These are phyloP conservation scores for Halcyon senegalensis DNA, from an alignment of 2,113 vertebrate genomes.

Conservation along the genomic window DNA sequence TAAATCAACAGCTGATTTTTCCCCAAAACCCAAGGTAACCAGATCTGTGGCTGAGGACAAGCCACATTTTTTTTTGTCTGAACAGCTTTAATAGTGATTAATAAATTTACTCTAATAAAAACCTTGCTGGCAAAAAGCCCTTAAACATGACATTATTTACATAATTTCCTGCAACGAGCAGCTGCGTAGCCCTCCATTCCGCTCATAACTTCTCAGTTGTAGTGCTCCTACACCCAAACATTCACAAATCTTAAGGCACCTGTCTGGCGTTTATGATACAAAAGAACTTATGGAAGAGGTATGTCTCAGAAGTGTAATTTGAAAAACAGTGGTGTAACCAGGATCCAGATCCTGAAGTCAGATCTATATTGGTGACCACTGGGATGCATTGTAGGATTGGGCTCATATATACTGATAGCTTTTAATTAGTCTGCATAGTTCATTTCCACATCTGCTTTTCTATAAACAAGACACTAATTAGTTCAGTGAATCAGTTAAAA, in stretches of 20 bases:
- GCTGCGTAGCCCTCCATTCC: conserved; percentile 31
- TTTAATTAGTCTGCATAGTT: conserved; percentile 58
- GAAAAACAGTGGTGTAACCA: not conserved
- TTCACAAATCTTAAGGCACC: conserved; percentile 63
- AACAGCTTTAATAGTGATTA: conserved; percentile 65
- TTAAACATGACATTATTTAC: conserved; percentile 72
- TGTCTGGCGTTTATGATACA: conserved; percentile 29
- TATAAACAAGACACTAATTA: conserved; percentile 62
- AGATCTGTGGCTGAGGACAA: not conserved
- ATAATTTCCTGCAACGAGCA: conserved; percentile 62
- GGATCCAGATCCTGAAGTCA: not conserved
- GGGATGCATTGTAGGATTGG: not conserved
- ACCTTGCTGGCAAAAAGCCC: conserved; percentile 62
- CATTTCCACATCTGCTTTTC: conserved; percentile 64
- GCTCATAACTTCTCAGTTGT: conserved; percentile 44
- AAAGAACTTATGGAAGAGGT: conserved; percentile 39
- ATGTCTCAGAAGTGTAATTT: conserved; percentile 2
- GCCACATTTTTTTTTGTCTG: not conserved
- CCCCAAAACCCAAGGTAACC: not conserved
- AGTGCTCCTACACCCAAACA: conserved; percentile 42
- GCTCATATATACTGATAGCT: conserved; percentile 25
- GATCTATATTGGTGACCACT: not conserved
- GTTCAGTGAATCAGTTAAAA: conserved; percentile 54
- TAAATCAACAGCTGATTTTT: not conserved
- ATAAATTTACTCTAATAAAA: conserved; percentile 69